Base-by-base conservation (phyloP, 2,888 invertebrate species). In the Diaphora mendica region DNA sequence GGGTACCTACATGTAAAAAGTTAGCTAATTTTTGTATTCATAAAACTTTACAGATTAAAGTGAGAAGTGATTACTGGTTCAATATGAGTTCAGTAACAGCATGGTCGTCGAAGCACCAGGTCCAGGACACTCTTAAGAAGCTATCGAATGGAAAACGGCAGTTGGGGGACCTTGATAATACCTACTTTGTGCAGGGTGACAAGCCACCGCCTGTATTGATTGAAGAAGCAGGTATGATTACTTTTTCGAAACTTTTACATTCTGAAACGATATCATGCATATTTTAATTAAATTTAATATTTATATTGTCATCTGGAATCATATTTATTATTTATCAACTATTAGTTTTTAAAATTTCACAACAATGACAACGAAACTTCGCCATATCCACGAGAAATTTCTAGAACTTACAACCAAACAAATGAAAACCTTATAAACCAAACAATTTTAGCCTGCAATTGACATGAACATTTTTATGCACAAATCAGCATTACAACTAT, bases 101-200 rank as follows among this genome's bases (percentile, higher is more conserved):
- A 64, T 94, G 94, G 94, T 77, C 75, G 3, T 89, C 91, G 0
- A 88, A 88, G 67, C 87, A 90, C 39, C 91, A 94, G 23, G 87
- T 94, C 0, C 72, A 90, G 5, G 84, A 86, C 11, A 94, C 93
- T 66, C 75, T 94, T 15, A 85, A 85, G 0, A 74, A 77, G 44
- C 87, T 87, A 0, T 87, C 87, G 1, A 92, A 92, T 0, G 80
- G 76, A 11, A 70, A 35, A 17, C 76, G 59, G 0, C 66, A 35
- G 17, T 64, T 77, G 0, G 76, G 62, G 0, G 81, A 86, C 20
- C 74, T 91, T 26, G 88, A 89, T 11, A 88, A 89, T 30, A 77
- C 80, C 0, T 89, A 73, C 70, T 79, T 91, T 3, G 80, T 91
- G 0, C 75, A 81, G 7, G 93, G 92, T 0, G 83, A 88, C 64